These are phyloP conservation scores for Leucania comma DNA, from an alignment of 2,888 invertebrate species.

Conservation along the genomic window DNA sequence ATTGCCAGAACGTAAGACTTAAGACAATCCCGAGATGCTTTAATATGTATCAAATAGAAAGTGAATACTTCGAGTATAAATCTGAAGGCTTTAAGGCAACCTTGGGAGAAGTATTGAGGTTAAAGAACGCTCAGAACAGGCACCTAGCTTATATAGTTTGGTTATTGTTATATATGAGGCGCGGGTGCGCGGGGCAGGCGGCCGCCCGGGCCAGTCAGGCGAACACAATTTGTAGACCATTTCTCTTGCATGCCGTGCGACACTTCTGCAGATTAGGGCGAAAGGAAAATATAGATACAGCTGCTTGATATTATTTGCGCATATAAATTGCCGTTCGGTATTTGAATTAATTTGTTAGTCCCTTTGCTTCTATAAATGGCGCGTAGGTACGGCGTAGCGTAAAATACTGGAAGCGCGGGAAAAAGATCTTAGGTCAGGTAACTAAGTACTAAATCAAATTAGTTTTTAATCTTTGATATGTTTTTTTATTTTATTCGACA, in stretches of 20 bases:
- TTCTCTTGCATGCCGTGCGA: constrained; percentile 82
- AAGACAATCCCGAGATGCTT: constrained; percentile 13
- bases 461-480: neutral
- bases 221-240: constrained; percentile 86
- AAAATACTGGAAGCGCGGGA: neutral
- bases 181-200: constrained; percentile 66
- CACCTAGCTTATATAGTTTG: constrained; percentile 45
- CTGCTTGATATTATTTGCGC: constrained; percentile 53
- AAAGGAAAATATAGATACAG: constrained; percentile 75
- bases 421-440: neutral
- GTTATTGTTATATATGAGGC: constrained; percentile 60
- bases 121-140: constrained; percentile 44
- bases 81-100: constrained; percentile 34
- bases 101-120: constrained; percentile 50
- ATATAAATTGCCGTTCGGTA: constrained; percentile 34
- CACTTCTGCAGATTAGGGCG: constrained; percentile 79
- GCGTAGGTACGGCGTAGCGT: neutral
- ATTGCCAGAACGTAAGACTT: constrained; percentile 19
- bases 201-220: constrained; percentile 75
- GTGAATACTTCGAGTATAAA: constrained; percentile 36
- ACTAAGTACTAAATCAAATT: neutral
- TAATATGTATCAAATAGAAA: constrained; percentile 41
- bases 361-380: constrained; percentile 4
- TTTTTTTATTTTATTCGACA: neutral
- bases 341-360: constrained; percentile 18